Percentiles rank a stretch among this genome's conserved stretches.
Evolutionary conservation across 2,888 invertebrate species (phyloP).

Genomic region (Parthenolecanium corni): DNA sequence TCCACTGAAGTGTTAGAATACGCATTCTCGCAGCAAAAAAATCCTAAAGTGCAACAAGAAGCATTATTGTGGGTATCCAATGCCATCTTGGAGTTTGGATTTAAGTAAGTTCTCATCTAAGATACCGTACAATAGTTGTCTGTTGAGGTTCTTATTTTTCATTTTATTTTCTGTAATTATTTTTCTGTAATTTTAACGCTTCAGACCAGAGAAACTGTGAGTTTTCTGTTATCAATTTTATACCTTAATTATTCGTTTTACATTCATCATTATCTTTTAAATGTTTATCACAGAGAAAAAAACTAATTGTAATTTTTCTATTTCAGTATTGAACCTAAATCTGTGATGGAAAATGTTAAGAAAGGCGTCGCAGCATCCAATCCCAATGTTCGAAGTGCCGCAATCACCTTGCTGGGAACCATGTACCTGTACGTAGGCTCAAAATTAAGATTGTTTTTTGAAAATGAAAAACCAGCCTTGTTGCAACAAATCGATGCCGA

Average conservation of each 20-base stretch:
- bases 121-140: too few relatives aligned
- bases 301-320: neutral
- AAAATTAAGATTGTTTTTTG: constrained; percentile 62
- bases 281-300: neutral
- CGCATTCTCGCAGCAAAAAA: constrained; percentile 72
- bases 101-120: constrained; percentile 53
- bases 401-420: constrained; percentile 60
- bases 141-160: neutral
- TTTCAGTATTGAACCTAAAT: constrained; percentile 53
- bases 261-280: neutral
- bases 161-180: neutral
- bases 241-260: neutral
- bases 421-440: constrained; percentile 73
- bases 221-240: neutral
- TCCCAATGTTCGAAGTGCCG: constrained; percentile 67
- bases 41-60: constrained; percentile 82
- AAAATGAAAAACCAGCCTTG: constrained; percentile 72
- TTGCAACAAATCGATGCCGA: constrained; percentile 75
- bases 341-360: constrained; percentile 62
- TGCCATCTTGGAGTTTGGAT: constrained; percentile 77
- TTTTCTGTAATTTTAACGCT: constrained; percentile 1
- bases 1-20: constrained; percentile 57
- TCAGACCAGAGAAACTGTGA: constrained; percentile 16
- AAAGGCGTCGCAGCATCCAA: constrained; percentile 76
- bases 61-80: constrained; percentile 65